Percentiles rank a stretch among this genome's conserved stretches.
phyloP scores from a whole-genome alignment of 1,140 invertebrate species.

The Drosophila asahinai region DNA sequence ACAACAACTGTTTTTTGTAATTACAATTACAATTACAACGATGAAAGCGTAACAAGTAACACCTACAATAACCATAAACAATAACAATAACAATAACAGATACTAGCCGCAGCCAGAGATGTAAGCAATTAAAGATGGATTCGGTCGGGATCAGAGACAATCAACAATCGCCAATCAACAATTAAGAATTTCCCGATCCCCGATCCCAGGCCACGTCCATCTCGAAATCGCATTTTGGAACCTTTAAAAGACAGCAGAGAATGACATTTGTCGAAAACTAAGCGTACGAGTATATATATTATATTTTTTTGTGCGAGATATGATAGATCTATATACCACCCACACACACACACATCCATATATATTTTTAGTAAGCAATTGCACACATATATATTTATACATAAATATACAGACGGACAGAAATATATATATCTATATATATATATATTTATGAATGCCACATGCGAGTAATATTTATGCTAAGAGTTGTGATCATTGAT shows the following conservation, averaged over 20 bases:
- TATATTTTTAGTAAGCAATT: conserved; percentile 54
- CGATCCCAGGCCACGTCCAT: conserved; percentile 15
- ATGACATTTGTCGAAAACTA: conserved; percentile 32
- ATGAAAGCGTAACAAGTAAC: not conserved
- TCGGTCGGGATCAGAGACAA: conserved; percentile 11
- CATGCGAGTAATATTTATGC: conserved; percentile 81
- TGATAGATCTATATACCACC: conserved; percentile 41
- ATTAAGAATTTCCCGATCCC: conserved; percentile 9
- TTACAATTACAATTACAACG: conserved; percentile 17
- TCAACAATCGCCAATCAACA: conserved; percentile 14
- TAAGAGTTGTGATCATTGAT: conserved; percentile 85
- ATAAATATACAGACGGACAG: conserved; percentile 53
- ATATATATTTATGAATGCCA: conserved; percentile 69
- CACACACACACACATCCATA: conserved; percentile 28
- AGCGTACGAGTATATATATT: conserved; percentile 23
- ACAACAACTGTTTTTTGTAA: conserved; percentile 40
- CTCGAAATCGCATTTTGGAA: conserved; percentile 11
- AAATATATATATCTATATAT: conserved; percentile 41
- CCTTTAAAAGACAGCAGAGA: conserved; percentile 39
- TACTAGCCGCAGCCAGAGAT: conserved; percentile 43
- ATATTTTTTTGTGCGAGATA: conserved; percentile 52
- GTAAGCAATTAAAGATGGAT: conserved; percentile 18
- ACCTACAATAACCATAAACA: conserved; percentile 24
- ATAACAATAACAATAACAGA: conserved; percentile 34
- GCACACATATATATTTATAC: conserved; percentile 49